phyloP scores from a whole-genome alignment of 35 echinoderm and acorn worm species.

The Amphiura filiformis region DNA sequence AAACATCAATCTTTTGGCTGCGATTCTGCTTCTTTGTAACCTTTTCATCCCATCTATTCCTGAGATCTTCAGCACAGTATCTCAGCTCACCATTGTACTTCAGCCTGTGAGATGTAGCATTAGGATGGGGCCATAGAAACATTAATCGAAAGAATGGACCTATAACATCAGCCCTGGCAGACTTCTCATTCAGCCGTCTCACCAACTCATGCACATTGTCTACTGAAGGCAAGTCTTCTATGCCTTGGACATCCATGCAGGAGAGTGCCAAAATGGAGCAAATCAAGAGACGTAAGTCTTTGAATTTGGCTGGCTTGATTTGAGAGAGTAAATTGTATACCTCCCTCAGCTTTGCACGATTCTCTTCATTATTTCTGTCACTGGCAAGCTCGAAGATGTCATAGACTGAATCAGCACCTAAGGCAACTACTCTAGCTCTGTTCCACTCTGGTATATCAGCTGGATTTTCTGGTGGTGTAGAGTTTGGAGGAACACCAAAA shows the following conservation, averaged over 20 bases:
- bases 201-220: slow-evolving; percentile 14
- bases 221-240: neutral
- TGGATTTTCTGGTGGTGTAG: neutral
- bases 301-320: neutral
- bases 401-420: neutral
- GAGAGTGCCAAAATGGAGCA: neutral
- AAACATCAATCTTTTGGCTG: neutral
- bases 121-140: slow-evolving; percentile 27
- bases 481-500: no score
- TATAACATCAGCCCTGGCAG: neutral
- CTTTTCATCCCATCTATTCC: neutral
- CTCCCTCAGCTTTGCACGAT: neutral
- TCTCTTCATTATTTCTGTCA: neutral
- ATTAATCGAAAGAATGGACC: slow-evolving; percentile 23
- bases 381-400: slow-evolving; percentile 19
- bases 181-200: neutral
- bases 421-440: neutral
- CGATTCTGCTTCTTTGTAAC: neutral
- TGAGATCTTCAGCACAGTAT: neutral
- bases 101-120: neutral
- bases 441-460: neutral
- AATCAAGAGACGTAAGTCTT: neutral
- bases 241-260: neutral
- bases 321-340: neutral
- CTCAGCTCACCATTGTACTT: neutral